These are phyloP conservation scores for Sebastes flavidus DNA, from an alignment of 2,797 vertebrate genomes.

Conservation along the genomic window DNA sequence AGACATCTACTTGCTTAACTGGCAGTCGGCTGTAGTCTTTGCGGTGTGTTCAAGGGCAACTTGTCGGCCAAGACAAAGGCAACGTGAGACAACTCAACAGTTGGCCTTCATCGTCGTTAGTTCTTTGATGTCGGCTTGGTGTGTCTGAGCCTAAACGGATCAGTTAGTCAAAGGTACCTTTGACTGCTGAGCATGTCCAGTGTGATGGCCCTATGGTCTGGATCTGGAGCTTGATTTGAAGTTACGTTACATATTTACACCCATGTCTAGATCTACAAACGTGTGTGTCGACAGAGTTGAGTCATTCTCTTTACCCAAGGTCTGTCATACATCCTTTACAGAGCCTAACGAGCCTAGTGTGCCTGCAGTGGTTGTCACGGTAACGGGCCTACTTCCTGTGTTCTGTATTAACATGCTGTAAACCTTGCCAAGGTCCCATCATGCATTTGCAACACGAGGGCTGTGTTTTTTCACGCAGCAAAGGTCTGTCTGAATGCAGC, in stretches of 20 bases:
- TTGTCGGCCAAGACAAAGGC: too few relatives aligned
- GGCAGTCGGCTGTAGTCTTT: too few relatives aligned
- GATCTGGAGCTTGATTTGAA: background rate
- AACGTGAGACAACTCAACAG: too few relatives aligned
- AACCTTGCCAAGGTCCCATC: background rate
- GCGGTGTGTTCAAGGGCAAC: too few relatives aligned
- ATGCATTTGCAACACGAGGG: background rate
- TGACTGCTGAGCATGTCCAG: too few relatives aligned
- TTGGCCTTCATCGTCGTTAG: too few relatives aligned
- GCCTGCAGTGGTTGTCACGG: constrained; percentile 8
- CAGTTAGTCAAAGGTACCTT: too few relatives aligned
- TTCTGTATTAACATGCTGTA: background rate
- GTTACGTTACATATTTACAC: background rate
- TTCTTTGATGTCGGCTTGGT: too few relatives aligned
- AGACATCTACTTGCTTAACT: too few relatives aligned
- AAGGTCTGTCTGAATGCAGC: too few relatives aligned
- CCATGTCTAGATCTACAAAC: background rate
- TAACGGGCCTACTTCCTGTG: background rate
- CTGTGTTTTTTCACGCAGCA: too few relatives aligned
- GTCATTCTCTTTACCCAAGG: background rate
- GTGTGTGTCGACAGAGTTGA: background rate
- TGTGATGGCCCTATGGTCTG: background rate
- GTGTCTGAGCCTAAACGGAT: too few relatives aligned
- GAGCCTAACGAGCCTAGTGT: background rate
- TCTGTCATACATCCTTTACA: background rate